phyloP scores from a whole-genome alignment of 2,113 vertebrate species.

The Trogon surrucura region DNA sequence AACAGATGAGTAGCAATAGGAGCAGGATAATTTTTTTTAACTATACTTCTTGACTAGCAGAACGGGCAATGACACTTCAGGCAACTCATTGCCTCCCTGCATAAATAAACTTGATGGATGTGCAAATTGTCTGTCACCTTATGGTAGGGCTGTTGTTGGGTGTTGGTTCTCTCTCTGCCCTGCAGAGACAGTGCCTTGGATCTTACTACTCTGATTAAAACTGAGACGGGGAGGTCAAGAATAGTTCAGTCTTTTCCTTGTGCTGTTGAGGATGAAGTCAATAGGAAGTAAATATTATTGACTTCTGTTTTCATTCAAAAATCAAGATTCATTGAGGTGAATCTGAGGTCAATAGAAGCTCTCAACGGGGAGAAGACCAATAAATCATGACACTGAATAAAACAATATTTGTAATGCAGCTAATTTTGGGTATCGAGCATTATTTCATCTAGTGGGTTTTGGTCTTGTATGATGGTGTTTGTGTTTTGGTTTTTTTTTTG shows the following conservation, averaged over 20 bases:
- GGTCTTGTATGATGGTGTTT: neutral
- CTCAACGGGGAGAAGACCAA: constrained; percentile 18
- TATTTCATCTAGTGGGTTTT: neutral
- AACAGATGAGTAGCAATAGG: neutral
- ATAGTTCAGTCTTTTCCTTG: constrained; percentile 45
- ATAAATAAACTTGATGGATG: neutral
- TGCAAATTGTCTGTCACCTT: neutral
- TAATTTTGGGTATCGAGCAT: neutral
- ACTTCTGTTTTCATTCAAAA: constrained; percentile 67
- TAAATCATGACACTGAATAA: constrained; percentile 44
- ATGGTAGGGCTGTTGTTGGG: neutral
- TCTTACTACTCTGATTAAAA: constrained; percentile 9
- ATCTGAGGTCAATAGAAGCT: constrained; percentile 55
- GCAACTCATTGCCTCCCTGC: neutral
- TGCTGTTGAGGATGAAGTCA: constrained; percentile 54
- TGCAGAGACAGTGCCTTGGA: neutral
- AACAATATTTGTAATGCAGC: constrained; percentile 55
- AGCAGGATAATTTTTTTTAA: neutral
- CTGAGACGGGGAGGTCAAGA: constrained; percentile 38
- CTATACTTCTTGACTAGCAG: neutral
- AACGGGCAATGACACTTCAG: neutral
- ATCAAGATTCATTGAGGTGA: constrained; percentile 69
- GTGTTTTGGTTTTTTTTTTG: neutral
- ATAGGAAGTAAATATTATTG: constrained; percentile 68
- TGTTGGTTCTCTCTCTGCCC: neutral